phyloP scores from a whole-genome alignment of 2,113 vertebrate genomes.

The Ageneiosus marmoratus region DNA sequence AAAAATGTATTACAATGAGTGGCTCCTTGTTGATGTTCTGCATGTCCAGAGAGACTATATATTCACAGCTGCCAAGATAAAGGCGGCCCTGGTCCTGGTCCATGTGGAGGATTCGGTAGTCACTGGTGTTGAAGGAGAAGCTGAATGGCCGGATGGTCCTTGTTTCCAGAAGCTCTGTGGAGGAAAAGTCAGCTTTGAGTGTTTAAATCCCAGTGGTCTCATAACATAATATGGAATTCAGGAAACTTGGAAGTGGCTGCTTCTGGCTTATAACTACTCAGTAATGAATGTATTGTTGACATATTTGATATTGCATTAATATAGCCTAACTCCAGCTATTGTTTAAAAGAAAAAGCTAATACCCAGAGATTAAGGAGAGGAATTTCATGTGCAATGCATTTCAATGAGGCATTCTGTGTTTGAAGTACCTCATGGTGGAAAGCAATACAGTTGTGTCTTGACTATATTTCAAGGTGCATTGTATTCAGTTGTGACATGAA shows the following conservation, averaged over 20 bases:
- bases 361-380: not conserved
- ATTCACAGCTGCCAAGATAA: slow-evolving; percentile 82
- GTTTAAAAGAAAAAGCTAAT: too few species aligned
- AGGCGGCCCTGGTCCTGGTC: slow-evolving; percentile 84
- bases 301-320: not conserved
- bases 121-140: slow-evolving; percentile 82
- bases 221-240: not conserved
- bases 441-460: too few species aligned
- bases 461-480: too few species aligned
- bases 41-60: slow-evolving; percentile 82
- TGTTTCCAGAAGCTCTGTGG: slow-evolving; percentile 77
- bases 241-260: too few species aligned
- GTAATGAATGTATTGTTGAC: not conserved
- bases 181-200: slow-evolving; percentile 2
- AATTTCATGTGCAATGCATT: too few species aligned
- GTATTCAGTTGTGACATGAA: too few species aligned
- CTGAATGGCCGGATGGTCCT: slow-evolving; percentile 77
- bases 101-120: slow-evolving; percentile 81
- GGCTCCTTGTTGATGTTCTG: slow-evolving; percentile 85
- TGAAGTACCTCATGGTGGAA: too few species aligned
- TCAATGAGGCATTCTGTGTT: too few species aligned
- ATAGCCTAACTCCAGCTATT: too few species aligned
- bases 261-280: not conserved
- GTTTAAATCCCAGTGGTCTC: not conserved
- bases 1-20: slow-evolving; percentile 71